Evolutionary conservation across 1,140 invertebrate species (phyloP).

Genomic region (Scaptomyza montana): DNA sequence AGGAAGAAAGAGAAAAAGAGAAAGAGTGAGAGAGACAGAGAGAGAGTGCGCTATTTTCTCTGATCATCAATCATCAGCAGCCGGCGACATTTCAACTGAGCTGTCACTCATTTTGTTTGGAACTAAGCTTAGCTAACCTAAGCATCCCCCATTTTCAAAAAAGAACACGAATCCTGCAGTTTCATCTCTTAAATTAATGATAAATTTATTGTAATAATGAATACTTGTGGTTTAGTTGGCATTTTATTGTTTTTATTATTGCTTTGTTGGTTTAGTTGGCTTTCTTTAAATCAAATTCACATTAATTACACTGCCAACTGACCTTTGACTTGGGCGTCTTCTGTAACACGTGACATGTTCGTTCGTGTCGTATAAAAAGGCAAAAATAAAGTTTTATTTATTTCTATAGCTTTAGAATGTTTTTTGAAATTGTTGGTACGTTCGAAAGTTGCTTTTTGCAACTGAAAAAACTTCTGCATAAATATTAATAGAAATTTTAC

Average conservation of each 20-base stretch:
- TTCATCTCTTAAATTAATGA: slow-evolving; percentile 39
- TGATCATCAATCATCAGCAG: slow-evolving; percentile 43
- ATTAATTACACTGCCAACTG: slow-evolving; percentile 61
- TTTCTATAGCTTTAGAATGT: background rate
- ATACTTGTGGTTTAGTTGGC: slow-evolving; percentile 9
- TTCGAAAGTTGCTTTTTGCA: no score
- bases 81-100: slow-evolving; percentile 42
- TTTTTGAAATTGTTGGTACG: no score
- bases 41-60: background rate
- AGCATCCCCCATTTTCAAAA: no score
- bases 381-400: background rate
- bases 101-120: slow-evolving; percentile 25
- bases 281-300: slow-evolving; percentile 63
- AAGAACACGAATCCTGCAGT: background rate
- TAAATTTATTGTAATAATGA: slow-evolving; percentile 57
- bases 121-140: no score
- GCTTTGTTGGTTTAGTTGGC: background rate
- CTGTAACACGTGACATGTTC: slow-evolving; percentile 41
- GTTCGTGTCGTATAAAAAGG: background rate
- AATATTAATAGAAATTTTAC: no score
- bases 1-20: no score
- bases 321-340: slow-evolving; percentile 21
- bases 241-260: slow-evolving; percentile 7
- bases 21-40: background rate
- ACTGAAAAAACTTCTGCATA: no score